Evolutionary conservation across 2,113 vertebrate genomes (phyloP).

Genomic region (Oxygymnocypris stewartii): DNA sequence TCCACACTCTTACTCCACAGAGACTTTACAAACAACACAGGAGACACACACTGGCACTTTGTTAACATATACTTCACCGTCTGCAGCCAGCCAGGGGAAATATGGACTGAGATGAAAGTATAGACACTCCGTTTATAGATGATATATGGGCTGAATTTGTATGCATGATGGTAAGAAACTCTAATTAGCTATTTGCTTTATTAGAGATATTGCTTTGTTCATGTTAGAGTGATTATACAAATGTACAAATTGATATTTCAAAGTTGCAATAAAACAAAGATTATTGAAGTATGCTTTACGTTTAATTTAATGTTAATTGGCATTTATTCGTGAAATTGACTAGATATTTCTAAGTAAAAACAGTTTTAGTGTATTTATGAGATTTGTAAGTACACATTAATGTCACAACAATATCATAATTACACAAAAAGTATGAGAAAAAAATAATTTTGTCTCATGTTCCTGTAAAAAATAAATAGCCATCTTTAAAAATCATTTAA

Average conservation of each 20-base stretch:
- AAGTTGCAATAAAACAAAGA: too few relatives aligned
- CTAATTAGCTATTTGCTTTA: not conserved
- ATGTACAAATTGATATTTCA: not conserved
- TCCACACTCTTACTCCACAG: slow-evolving; percentile 66
- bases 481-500: too few relatives aligned
- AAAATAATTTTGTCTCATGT: not conserved
- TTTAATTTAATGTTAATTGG: not conserved
- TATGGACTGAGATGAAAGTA: slow-evolving; percentile 12
- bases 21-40: slow-evolving; percentile 63
- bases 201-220: not conserved
- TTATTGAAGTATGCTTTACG: too few relatives aligned
- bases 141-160: slow-evolving; percentile 19
- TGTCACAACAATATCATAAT: not conserved
- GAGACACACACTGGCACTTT: slow-evolving; percentile 65
- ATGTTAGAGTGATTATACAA: not conserved
- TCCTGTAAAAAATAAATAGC: not conserved
- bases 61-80: slow-evolving; percentile 60
- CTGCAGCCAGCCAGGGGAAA: slow-evolving; percentile 50
- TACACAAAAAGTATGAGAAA: too few relatives aligned
- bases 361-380: not conserved
- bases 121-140: slow-evolving; percentile 54
- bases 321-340: not conserved
- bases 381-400: not conserved
- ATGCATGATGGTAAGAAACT: not conserved
- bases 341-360: not conserved